Evolutionary conservation across 2,113 vertebrate species (phyloP).

Genomic region (Ovis canadensis): DNA sequence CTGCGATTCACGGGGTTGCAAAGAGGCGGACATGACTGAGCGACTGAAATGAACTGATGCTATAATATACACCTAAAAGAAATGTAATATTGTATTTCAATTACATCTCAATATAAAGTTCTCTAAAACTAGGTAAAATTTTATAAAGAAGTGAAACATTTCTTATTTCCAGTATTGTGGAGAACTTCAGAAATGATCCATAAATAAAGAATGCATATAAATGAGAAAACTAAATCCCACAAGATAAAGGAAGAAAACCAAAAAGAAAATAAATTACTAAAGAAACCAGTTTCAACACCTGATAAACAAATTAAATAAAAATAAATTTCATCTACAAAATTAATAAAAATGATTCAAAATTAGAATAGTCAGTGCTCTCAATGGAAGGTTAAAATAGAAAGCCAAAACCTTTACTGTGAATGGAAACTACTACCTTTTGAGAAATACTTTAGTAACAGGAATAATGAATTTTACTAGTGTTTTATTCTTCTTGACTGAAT

Average conservation of each 20-base stretch:
- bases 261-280: background rate
- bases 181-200: background rate
- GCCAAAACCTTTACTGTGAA: background rate
- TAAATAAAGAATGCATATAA: background rate
- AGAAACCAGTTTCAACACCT: background rate
- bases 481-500: background rate
- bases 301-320: background rate
- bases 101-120: background rate
- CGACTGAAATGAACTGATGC: background rate
- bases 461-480: background rate
- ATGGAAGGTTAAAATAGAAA: background rate
- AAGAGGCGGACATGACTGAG: too few species aligned
- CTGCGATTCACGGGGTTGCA: too few species aligned
- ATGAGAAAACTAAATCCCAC: background rate
- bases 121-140: background rate
- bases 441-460: background rate
- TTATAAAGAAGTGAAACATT: background rate
- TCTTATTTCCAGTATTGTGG: background rate
- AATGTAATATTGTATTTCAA: background rate
- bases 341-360: background rate
- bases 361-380: background rate
- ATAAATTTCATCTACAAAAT: background rate
- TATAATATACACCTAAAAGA: background rate
- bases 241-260: background rate
- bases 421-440: background rate